These are phyloP conservation scores for Pantherophis alleghaniensis DNA, from an alignment of 2,797 vertebrate species.

Conservation along the genomic window DNA sequence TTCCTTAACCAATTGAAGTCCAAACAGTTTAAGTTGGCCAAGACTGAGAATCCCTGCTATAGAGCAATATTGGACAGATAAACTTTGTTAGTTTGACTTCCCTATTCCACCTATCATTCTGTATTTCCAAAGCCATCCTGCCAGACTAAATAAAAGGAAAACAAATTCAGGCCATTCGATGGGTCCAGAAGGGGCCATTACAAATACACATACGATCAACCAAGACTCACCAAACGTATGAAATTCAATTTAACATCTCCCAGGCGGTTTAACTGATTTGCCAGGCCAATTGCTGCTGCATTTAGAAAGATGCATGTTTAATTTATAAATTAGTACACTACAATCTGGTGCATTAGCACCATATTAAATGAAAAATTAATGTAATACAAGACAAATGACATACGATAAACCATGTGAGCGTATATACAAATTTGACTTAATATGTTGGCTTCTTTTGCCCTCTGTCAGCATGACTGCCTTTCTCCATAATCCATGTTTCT, in stretches of 20 bases:
- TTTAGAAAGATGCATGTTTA: slow-evolving; percentile 60
- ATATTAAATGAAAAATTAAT: slow-evolving; percentile 72
- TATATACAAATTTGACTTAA: slow-evolving; percentile 75
- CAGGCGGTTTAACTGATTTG: slow-evolving; percentile 45
- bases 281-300: slow-evolving; percentile 31
- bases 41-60: neutral
- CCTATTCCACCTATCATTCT: rapidly evolving
- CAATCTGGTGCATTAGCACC: slow-evolving; percentile 60
- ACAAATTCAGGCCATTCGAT: neutral
- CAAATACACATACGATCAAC: neutral
- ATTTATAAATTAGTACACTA: slow-evolving; percentile 67
- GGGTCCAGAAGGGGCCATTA: neutral
- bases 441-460: slow-evolving; percentile 69
- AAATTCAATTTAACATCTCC: slow-evolving; percentile 40
- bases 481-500: slow-evolving; percentile 77
- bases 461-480: slow-evolving; percentile 74
- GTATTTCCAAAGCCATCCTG: neutral
- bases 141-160: neutral
- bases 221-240: neutral
- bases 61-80: neutral
- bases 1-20: neutral
- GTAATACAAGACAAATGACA: slow-evolving; percentile 70
- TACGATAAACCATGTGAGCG: slow-evolving; percentile 66
- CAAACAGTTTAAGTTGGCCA: neutral
- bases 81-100: neutral